Evolutionary conservation across 2,888 invertebrate genomes (phyloP), one percentile per base, ranked within the genome.

Genomic region (Choristoneura rosaceana): DNA sequence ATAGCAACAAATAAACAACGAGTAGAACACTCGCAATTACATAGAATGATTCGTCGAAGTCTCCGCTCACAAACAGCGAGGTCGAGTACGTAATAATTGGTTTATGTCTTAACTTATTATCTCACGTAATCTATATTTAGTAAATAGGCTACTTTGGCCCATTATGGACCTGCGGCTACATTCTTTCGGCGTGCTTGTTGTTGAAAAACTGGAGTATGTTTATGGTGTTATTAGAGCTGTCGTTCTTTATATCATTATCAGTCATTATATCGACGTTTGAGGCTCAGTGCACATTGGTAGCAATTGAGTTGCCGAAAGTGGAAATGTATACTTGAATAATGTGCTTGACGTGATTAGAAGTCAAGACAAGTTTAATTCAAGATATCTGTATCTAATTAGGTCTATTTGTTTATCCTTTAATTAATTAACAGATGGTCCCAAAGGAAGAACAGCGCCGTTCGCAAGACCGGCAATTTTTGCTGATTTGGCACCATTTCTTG

Each of bases 31-130:
- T 62, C n/a, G 71, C 71, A 71, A 71, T 71, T 71, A 71, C 71
- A 68, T 58, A 33, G 38, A 71, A 67, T 71, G 71, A 71, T 71
- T 71, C 71, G 67, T 62, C 58, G 71, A 71, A 71, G 64, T 70
- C 55, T 55, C 34, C 45, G 45, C 60, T 41, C 34, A 55, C 71
- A 71, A 71, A 58, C 55, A 62, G 47, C 70, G 50, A 55, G 71
- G 66, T 61, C 52, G 45, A 15, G 62, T 50, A 41, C 61, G 61
- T 71, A 71, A 71, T 59, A 50, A 73, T 64, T 64, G 73, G 64
- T 73, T 68, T 71, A 71, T 68, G 73, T 73, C 64, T 73, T 69
- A 69, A 73, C 68, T 68, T 73, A 73, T 73, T 73, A 73, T 73
- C 73, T 73, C 63, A 15, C 41, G 59, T 38, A 50, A 67, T 68